phyloP scores from a whole-genome alignment of 2,797 vertebrate genomes.

The Acrocephalus scirpaceus region DNA sequence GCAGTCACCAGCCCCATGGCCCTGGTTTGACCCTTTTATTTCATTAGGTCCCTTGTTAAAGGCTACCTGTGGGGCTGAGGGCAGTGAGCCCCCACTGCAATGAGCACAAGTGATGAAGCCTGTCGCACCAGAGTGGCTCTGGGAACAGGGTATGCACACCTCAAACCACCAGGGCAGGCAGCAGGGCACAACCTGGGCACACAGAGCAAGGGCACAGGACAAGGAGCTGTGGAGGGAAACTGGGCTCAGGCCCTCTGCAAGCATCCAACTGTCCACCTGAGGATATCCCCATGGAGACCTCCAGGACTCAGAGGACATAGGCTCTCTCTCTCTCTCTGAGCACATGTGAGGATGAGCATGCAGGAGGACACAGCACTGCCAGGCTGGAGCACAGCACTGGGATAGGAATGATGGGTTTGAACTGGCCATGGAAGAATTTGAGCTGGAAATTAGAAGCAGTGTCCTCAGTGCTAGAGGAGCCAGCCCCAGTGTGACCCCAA shows the following conservation, averaged over 20 bases:
- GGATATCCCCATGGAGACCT: background rate
- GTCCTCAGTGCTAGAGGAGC: background rate
- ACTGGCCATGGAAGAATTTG: background rate
- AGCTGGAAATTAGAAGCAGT: background rate
- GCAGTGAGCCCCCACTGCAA: background rate
- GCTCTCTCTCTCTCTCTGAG: background rate
- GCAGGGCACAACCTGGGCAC: background rate
- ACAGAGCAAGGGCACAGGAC: background rate
- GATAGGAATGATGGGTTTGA: background rate
- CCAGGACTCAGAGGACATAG: accelerated
- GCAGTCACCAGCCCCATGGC: background rate
- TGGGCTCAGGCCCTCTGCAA: background rate
- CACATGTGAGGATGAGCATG: background rate
- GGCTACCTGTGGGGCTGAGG: background rate
- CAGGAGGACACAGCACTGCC: background rate
- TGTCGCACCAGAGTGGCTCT: background rate
- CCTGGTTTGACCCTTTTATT: background rate
- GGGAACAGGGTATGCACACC: background rate
- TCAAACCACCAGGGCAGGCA: background rate
- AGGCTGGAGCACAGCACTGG: background rate
- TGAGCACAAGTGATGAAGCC: background rate
- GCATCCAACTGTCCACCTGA: background rate
- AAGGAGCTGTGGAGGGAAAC: background rate
- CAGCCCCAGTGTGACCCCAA: accelerated
- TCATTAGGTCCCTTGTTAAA: background rate